Base-by-base conservation (phyloP, 2,797 vertebrate species). In the Ceryle rudis region DNA sequence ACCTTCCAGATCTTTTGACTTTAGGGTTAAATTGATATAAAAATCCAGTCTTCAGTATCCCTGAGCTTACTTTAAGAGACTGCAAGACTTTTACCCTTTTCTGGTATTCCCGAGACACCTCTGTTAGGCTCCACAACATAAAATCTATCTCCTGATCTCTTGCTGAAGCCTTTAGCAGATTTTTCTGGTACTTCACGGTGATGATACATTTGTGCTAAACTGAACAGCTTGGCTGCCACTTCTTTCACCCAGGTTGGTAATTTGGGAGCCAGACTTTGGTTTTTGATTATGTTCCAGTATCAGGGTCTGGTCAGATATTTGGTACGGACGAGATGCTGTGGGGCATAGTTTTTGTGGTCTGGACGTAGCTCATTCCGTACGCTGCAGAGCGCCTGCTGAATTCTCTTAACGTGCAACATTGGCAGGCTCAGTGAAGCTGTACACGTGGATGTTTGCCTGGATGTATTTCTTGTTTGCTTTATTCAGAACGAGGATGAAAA, bases 401-500 rank as follows among this genome's bases (percentile, higher is more conserved):
- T 64, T 6, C 6, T 83, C 11, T 18, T 37, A 2, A 3, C 7
- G 13, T 19, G 67, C 54, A 79, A 31, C 18, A 0, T 14, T 46
- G 41, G 29, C 42, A 5, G 31, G 44, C 10, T 47, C n/a, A 11
- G 54, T 41, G 79, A 19, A 74, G 71, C 42, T 83, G 58, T 88
- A 71, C 72, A 67, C 67, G 82, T 81, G 73, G 46, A 66, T 47
- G 0, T 86, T 88, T 93, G 85, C 77, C 66, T 89, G 81, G 62
- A 86, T 95, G 60, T 75, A 8, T 95, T 23, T 90, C 92, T 79
- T 92, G 31, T 86, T 97, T 98, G 85, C 96, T 97, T 95, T 70
- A 35, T 96, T 70, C 94, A 99, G 99, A 99, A 98, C 22, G 98
- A 99, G 15, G 99, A 99, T 61, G 99, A 99, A 75, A 97, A 96